Evolutionary conservation across 1,140 invertebrate genomes (phyloP).

Genomic region (Idris sp.): DNA sequence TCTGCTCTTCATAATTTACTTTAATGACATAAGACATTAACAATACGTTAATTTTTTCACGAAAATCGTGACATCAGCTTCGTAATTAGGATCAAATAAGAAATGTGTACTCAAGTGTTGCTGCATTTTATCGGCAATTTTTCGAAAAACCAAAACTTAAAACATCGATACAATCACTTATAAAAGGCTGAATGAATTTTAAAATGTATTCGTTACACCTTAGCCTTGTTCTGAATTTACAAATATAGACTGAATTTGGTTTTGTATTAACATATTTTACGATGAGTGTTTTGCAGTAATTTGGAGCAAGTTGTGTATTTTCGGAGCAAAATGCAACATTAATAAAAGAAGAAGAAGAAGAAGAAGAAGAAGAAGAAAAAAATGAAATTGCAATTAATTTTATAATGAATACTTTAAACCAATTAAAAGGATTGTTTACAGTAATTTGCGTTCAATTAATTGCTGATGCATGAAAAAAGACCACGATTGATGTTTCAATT

Average conservation of each 20-base stretch:
- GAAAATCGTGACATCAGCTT: slow-evolving; percentile 29
- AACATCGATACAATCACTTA: background rate
- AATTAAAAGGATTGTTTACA: no score
- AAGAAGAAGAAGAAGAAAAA: no score
- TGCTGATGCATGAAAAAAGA: no score
- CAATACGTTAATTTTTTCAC: slow-evolving; percentile 9
- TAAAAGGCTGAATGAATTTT: background rate
- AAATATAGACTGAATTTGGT: background rate
- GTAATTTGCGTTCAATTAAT: no score
- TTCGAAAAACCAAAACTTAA: background rate
- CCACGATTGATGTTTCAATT: no score
- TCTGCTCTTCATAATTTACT: no score
- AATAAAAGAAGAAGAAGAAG: no score
- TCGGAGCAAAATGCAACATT: no score
- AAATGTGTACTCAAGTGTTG: slow-evolving; percentile 10
- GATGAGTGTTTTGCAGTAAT: no score
- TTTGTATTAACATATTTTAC: background rate
- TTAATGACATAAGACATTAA: background rate
- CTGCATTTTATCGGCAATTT: slow-evolving; percentile 4
- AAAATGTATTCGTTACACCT: background rate
- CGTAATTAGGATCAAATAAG: slow-evolving; percentile 36
- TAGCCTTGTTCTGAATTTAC: slow-evolving; percentile 2
- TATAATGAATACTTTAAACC: no score
- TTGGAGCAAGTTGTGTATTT: no score
- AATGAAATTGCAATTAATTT: no score